These are phyloP conservation scores for Chydorus sphaericus DNA, from an alignment of 2,888 invertebrate genomes.

Conservation along the genomic window DNA sequence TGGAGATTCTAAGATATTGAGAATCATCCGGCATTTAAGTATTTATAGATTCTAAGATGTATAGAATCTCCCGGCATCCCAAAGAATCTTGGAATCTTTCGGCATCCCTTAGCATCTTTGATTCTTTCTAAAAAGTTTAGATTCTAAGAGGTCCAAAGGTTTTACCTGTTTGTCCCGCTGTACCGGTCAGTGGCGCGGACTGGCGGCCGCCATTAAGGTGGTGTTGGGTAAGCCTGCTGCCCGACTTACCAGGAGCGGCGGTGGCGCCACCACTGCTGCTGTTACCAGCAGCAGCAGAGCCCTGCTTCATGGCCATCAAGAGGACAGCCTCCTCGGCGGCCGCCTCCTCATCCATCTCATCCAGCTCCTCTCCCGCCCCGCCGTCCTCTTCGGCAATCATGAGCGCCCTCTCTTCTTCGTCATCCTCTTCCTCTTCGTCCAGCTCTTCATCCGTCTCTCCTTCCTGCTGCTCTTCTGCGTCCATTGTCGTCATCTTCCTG, in stretches of 20 bases:
- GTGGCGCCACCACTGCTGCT: background rate
- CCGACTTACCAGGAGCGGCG: background rate
- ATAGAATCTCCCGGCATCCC: too few species aligned
- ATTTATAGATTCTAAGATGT: too few species aligned
- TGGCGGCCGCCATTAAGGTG: too few species aligned
- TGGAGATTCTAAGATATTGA: too few species aligned
- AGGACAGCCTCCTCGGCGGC: background rate
- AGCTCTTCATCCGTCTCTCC: background rate
- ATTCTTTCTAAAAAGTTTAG: too few species aligned
- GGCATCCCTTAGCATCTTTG: too few species aligned
- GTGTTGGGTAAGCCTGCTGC: too few species aligned
- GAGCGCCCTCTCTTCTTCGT: background rate
- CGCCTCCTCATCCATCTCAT: background rate
- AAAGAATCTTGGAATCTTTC: too few species aligned
- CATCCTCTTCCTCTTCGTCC: background rate
- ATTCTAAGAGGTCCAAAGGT: too few species aligned
- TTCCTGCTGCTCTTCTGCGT: background rate
- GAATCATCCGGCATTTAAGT: too few species aligned
- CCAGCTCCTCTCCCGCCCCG: background rate
- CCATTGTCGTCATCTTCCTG: background rate
- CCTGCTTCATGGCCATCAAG: background rate
- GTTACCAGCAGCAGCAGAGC: background rate
- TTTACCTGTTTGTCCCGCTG: too few species aligned
- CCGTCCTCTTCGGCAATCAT: background rate
- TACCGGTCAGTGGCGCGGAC: background rate